Evolutionary conservation across 2,888 invertebrate genomes (phyloP), one percentile per base, ranked within the genome.

Genomic region (Cacoxenus indagator): DNA sequence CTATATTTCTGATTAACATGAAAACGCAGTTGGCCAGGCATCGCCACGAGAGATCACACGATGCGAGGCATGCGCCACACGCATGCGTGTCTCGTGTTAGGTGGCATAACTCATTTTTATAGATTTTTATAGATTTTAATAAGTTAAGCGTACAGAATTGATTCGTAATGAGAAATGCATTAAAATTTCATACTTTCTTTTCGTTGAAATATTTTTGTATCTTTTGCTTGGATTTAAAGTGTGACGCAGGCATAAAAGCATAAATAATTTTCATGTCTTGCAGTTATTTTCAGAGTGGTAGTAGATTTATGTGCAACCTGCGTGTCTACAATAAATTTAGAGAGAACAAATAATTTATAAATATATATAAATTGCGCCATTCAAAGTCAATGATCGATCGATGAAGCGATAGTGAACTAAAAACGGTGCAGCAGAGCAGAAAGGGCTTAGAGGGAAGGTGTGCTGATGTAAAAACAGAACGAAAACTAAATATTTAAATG

Each of bases 241-340:
- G 37, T 2, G 19, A 48, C n/a, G 27, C 2, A 27, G 51, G 54
- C 14, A 65, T 11, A 19, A 65, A 37, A 54, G 22, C 19, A 55
- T 54, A 65, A 31, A 65, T 62, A 43, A 29, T 24, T 31, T 62
- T 62, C 59, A 67, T 61, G 67, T 48, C 48, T 71, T 69, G 69
- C 73, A 76, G 67, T 73, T 74, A 71, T 70, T 17, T 43, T 54
- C 11, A 54, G 26, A 24, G 14, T 24, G 11, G 26, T 69, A 75
- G 81, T 69, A 75, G 81, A 81, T 81, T 81, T 81, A 78, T 78
- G 69, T 51, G 73, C 72, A 71, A 70, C 57, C 75, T 70, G 76
- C 69, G 24, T 68, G 66, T 48, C 75, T 68, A 71, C 69, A 68
- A 73, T 45, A 57, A 57, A 66, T 66, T 51, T 51, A 22, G 51